phyloP scores from a whole-genome alignment of 2,113 vertebrate genomes.

The Bombycilla garrulus region DNA sequence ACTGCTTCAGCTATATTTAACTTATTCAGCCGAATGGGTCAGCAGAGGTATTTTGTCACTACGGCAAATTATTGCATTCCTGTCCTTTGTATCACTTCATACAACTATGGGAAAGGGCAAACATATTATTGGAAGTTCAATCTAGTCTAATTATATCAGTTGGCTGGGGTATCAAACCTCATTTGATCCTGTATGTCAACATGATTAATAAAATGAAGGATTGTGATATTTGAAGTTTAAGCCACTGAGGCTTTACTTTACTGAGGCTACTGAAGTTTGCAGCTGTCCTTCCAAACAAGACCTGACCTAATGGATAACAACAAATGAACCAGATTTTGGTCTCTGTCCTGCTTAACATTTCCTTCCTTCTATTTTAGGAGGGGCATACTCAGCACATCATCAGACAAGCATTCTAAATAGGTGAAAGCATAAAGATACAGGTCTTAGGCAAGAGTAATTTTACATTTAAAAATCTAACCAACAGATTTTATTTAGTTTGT shows the following conservation, averaged over 20 bases:
- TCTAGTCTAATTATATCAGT: background rate
- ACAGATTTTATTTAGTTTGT: background rate
- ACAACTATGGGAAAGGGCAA: background rate
- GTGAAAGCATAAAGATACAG: background rate
- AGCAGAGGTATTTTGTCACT: background rate
- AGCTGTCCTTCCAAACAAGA: background rate
- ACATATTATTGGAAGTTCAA: background rate
- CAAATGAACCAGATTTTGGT: background rate
- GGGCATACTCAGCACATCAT: background rate
- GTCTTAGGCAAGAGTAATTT: background rate
- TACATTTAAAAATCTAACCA: background rate
- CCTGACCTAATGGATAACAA: background rate
- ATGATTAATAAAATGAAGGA: background rate
- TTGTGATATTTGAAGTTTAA: background rate
- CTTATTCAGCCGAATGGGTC: background rate
- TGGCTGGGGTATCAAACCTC: background rate
- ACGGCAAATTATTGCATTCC: background rate
- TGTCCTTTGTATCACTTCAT: background rate
- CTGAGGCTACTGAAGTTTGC: background rate
- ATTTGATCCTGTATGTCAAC: constrained; percentile 6
- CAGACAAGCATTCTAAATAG: background rate
- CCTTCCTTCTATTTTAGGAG: background rate
- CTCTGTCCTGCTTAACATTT: background rate
- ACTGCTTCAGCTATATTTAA: background rate
- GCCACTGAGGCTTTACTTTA: background rate